Base-by-base conservation (phyloP, 2,888 invertebrate species). In the Graphium colonna region DNA sequence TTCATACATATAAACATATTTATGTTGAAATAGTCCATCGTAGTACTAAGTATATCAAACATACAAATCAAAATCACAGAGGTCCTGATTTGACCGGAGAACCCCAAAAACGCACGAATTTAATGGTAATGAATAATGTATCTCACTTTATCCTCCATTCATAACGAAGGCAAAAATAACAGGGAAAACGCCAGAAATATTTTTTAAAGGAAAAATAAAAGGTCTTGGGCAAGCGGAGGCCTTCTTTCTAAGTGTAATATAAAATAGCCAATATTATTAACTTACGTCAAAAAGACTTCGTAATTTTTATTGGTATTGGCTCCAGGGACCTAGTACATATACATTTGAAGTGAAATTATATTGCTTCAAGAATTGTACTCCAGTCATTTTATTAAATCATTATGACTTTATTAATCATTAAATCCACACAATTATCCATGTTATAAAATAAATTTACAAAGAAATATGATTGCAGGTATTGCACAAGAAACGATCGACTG, bases 121-220 rank as follows among this genome's bases (percentile, higher is more conserved):
- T 54, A 50, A 54, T 45, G 49, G 28, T 49, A 45, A 54, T 54
- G 54, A 54, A 54, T 54, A 49, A 54, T 54, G 49, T 54, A 54
- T 54, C 33, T 39, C 49, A 31, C 49, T 54, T 54, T 54, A 53
- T 53, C 44, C 44, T 45, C 31, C 49, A 53, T 48, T 53, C 49
- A 54, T 50, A 50, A 45, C 54, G 49, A 50, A 49, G 40, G 44
- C 43, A 50, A 54, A 49, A 54, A 49, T 54, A 49, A 54, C 54
- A 40, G 40, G 43, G 40, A 54, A 40, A 48, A 43, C n/a, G 28
- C 43, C 31, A 39, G 39, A 36, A 38, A 48, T 42, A 47, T 47
- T 48, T 52, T 48, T 53, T 53, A 38, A 28, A 46, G 48, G 52
- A 53, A 53, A 43, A 53, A 48, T 48, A 48, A 53, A 43, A 47